Evolutionary conservation across 2,113 vertebrate genomes (phyloP).

Genomic region (Pygathrix nemaeus): DNA sequence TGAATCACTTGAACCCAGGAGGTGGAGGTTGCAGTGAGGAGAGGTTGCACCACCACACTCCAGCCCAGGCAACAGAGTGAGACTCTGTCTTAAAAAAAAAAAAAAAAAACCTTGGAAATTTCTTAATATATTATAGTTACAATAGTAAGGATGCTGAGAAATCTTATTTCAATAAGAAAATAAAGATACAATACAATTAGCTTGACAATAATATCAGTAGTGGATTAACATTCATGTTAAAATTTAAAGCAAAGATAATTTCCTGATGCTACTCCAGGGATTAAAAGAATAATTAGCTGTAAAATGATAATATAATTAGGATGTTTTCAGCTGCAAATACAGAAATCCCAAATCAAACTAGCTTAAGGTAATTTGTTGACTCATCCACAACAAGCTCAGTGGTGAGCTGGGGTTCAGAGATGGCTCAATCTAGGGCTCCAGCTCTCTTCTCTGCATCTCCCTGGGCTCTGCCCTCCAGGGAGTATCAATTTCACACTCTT

Average conservation of each 20-base stretch:
- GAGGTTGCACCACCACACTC: not conserved
- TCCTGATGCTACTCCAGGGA: conserved; percentile 24
- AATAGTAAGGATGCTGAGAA: not conserved
- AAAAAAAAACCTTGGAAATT: not conserved
- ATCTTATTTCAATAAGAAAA: conserved; percentile 32
- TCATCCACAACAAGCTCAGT: not conserved
- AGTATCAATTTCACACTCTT: conserved; percentile 29
- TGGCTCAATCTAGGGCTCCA: not conserved
- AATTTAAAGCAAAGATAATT: conserved; percentile 41
- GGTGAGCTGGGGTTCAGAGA: not conserved
- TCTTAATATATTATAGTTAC: not conserved
- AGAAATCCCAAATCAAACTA: conserved; percentile 50
- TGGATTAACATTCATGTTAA: not conserved
- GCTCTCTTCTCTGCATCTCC: conserved; percentile 9
- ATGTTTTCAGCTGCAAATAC: conserved; percentile 31
- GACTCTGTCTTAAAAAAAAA: not conserved
- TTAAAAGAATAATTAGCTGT: conserved; percentile 28
- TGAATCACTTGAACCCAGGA: not conserved
- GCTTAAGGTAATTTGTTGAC: conserved; percentile 18
- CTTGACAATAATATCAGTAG: not conserved
- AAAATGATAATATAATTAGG: conserved; percentile 12
- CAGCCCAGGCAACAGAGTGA: not conserved
- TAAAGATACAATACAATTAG: not conserved
- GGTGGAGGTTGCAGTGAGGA: not conserved
- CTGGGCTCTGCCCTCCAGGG: not conserved